A percentile compares a stretch with the other conserved stretches of the same genome.
Conservation (phyloP, 64 coral and sea anemone genomes). For the Dendrophyllia cribrosa region DNA sequence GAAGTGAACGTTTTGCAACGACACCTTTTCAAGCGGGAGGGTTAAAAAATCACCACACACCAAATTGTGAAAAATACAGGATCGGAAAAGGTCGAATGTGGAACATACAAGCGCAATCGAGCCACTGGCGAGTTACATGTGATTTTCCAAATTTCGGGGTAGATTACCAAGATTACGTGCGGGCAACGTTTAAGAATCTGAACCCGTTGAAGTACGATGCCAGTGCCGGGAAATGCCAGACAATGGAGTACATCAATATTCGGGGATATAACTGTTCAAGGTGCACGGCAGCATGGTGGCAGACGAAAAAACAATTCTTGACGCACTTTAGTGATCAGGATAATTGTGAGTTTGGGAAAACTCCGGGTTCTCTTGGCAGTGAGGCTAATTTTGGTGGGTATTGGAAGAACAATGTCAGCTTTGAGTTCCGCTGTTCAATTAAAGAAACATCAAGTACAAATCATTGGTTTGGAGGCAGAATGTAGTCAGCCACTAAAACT, state of each 20-base stretch:
- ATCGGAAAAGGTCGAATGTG: slow-evolving; percentile 18
- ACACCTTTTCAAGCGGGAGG: background rate
- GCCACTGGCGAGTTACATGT: slow-evolving; percentile 59
- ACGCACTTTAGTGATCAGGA: slow-evolving; percentile 7
- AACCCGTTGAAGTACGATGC: slow-evolving; percentile 7
- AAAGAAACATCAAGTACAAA: slow-evolving; percentile 24
- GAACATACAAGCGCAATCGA: background rate
- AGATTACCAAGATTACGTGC: slow-evolving; percentile 42
- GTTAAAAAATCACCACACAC: background rate
- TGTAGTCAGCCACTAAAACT: background rate
- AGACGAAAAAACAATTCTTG: background rate
- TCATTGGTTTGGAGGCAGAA: slow-evolving; percentile 33
- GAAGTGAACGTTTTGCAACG: background rate
- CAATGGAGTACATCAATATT: slow-evolving; percentile 56
- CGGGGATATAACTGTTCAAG: slow-evolving; percentile 24
- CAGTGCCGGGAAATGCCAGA: background rate
- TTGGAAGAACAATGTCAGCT: background rate
- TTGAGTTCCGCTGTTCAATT: slow-evolving; percentile 15
- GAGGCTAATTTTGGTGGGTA: slow-evolving; percentile 39
- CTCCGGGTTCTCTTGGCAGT: background rate
- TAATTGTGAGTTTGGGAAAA: slow-evolving; percentile 14
- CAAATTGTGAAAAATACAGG: slow-evolving; percentile 46
- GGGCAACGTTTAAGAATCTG: slow-evolving; percentile 7
- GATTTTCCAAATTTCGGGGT: slow-evolving; percentile 30
- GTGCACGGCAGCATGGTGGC: slow-evolving; percentile 46